Evolutionary conservation across 2,888 invertebrate species (phyloP).

Genomic region (Amaurobius ferox): DNA sequence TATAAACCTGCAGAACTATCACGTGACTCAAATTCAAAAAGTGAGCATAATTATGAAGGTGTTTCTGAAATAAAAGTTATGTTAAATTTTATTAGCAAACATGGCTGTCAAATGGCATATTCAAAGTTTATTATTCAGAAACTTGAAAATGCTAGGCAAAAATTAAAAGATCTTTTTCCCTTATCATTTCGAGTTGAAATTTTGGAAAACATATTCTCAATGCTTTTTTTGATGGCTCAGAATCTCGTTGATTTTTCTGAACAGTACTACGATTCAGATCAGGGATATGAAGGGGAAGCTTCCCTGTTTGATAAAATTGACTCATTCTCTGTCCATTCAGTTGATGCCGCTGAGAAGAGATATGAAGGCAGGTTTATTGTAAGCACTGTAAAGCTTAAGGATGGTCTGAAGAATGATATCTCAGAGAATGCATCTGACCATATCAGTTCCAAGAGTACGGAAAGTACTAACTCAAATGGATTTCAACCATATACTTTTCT

Average conservation of each 20-base stretch:
- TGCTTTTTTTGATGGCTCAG: slow-evolving; percentile 83
- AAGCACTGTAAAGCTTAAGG: slow-evolving; percentile 43
- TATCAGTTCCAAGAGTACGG: slow-evolving; percentile 52
- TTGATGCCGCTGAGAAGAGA: slow-evolving; percentile 24
- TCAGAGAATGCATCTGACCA: slow-evolving; percentile 16
- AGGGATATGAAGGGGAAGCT: slow-evolving; percentile 54
- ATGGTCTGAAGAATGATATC: neutral
- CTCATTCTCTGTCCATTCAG: slow-evolving; percentile 22
- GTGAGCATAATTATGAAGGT: neutral
- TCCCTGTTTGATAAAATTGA: neutral
- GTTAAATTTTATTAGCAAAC: slow-evolving; percentile 1
- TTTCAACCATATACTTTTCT: slow-evolving; percentile 51
- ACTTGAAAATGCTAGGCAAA: slow-evolving; percentile 29
- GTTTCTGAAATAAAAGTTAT: slow-evolving; percentile 16
- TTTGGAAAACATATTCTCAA: slow-evolving; percentile 85
- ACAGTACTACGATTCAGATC: slow-evolving; percentile 70
- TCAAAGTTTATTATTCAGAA: slow-evolving; percentile 21
- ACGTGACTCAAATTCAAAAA: neutral
- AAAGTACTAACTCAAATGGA: slow-evolving; percentile 45
- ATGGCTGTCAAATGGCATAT: slow-evolving; percentile 44
- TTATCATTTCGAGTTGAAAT: slow-evolving; percentile 79
- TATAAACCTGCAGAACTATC: neutral
- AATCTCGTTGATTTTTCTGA: slow-evolving; percentile 80
- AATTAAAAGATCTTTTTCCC: slow-evolving; percentile 69
- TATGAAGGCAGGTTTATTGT: slow-evolving; percentile 34